A percentile compares a stretch with the other conserved stretches of the same genome.
These are phyloP conservation scores for Buphagus erythrorhynchus DNA, from an alignment of 2,797 vertebrate genomes.

Conservation along the genomic window DNA sequence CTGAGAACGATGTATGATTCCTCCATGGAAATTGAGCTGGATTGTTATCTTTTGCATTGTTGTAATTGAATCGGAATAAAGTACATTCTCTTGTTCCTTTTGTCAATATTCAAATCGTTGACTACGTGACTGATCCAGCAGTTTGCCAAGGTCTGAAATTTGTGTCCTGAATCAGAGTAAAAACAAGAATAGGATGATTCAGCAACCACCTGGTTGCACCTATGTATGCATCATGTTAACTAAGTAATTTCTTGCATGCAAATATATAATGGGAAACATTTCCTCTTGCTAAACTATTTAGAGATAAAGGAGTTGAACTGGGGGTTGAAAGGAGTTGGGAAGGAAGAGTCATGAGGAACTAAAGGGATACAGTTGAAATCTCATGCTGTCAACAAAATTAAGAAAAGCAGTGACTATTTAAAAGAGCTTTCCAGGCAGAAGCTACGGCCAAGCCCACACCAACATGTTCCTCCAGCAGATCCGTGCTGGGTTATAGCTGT, in stretches of 20 bases:
- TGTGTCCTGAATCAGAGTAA: neutral
- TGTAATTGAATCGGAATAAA: neutral
- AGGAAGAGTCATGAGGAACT: neutral
- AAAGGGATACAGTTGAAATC: neutral
- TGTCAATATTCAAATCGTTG: neutral
- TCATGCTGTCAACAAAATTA: neutral
- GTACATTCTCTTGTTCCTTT: neutral
- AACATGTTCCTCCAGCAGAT: neutral
- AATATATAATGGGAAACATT: neutral
- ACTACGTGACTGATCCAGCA: neutral
- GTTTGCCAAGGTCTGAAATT: neutral
- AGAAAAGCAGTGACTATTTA: neutral
- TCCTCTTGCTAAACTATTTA: neutral
- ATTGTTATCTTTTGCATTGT: neutral
- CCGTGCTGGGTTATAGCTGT: neutral
- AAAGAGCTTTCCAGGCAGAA: neutral
- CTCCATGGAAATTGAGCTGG: neutral
- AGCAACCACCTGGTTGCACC: neutral
- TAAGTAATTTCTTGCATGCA: neutral
- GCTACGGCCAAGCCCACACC: neutral
- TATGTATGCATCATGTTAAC: neutral
- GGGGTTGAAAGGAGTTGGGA: neutral
- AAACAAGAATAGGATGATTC: conserved; percentile 3
- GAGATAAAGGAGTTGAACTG: neutral
- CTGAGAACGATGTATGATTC: neutral